Evolutionary conservation across 1,140 invertebrate genomes (phyloP).

Genomic region (Brachionus asplanchnoidis): DNA sequence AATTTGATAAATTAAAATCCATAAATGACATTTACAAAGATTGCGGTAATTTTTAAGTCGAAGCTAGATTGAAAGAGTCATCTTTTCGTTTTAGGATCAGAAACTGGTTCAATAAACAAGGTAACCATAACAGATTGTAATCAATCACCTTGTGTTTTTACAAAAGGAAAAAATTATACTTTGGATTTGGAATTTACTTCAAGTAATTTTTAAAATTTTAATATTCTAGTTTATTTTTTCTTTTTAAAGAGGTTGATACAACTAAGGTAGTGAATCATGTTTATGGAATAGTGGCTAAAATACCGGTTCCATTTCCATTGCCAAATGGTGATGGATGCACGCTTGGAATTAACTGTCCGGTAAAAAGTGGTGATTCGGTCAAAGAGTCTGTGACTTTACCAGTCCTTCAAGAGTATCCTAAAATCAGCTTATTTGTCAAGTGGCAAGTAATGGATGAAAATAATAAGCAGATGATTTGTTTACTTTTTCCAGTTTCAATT

Average conservation of each 20-base stretch:
- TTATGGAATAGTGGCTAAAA: slow-evolving; percentile 12
- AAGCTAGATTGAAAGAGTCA: neutral
- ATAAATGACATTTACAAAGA: slow-evolving; percentile 32
- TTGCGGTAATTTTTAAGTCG: neutral
- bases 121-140: slow-evolving; percentile 17
- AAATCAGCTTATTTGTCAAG: slow-evolving; percentile 16
- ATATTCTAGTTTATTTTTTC: neutral
- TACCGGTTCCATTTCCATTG: slow-evolving; percentile 34
- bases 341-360: slow-evolving; percentile 18
- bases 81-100: neutral
- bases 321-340: slow-evolving; percentile 29
- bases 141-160: neutral
- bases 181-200: slow-evolving; percentile 10
- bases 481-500: neutral
- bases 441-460: slow-evolving; percentile 9
- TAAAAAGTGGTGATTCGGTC: neutral
- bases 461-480: slow-evolving; percentile 31
- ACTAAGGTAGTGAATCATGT: neutral
- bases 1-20: neutral
- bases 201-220: neutral
- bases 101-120: neutral
- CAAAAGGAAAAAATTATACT: neutral
- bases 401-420: slow-evolving; percentile 15
- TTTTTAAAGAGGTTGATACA: slow-evolving; percentile 9
- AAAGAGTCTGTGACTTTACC: slow-evolving; percentile 21